Evolutionary conservation across 2,797 vertebrate genomes (phyloP).

Genomic region (Helicolenus hilgendorfi): DNA sequence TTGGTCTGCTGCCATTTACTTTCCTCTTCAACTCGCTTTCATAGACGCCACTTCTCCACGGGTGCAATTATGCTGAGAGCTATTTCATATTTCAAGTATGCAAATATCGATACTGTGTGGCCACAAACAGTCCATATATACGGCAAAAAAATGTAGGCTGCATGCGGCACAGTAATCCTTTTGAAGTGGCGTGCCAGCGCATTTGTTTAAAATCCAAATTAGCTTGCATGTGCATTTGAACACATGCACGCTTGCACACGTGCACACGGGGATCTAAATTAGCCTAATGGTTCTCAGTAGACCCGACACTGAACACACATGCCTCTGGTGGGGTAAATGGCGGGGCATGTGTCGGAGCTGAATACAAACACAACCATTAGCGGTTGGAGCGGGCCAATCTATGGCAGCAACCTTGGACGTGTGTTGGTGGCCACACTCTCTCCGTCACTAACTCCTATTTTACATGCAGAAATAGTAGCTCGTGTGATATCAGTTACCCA

Average conservation of each 20-base stretch:
- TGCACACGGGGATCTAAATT: constrained; percentile 58
- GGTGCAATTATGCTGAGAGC: constrained; percentile 85
- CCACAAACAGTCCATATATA: constrained; percentile 62
- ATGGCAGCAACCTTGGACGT: constrained; percentile 49
- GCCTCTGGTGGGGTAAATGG: constrained; percentile 66
- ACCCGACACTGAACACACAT: constrained; percentile 59
- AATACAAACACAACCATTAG: constrained; percentile 81
- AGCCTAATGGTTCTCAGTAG: constrained; percentile 73
- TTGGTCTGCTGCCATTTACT: constrained; percentile 65
- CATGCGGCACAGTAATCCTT: constrained; percentile 45
- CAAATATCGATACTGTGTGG: constrained; percentile 76
- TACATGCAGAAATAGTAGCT: constrained; percentile 25
- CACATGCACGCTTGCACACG: constrained; percentile 27
- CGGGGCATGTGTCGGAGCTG: constrained; percentile 42
- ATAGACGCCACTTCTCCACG: constrained; percentile 67
- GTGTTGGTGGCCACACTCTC: constrained; percentile 28
- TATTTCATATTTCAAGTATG: constrained; percentile 84
- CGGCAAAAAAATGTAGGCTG: constrained; percentile 67
- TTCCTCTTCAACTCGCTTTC: constrained; percentile 64
- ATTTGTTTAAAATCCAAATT: constrained; percentile 72
- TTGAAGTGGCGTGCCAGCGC: constrained; percentile 62
- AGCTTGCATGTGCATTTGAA: constrained; percentile 61
- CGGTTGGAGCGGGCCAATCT: constrained; percentile 52
- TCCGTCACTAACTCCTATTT: constrained; percentile 17
- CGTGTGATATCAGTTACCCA: constrained; percentile 3